Base-by-base conservation (phyloP, 2,797 vertebrate genomes). In the Aratinga solstitialis region DNA sequence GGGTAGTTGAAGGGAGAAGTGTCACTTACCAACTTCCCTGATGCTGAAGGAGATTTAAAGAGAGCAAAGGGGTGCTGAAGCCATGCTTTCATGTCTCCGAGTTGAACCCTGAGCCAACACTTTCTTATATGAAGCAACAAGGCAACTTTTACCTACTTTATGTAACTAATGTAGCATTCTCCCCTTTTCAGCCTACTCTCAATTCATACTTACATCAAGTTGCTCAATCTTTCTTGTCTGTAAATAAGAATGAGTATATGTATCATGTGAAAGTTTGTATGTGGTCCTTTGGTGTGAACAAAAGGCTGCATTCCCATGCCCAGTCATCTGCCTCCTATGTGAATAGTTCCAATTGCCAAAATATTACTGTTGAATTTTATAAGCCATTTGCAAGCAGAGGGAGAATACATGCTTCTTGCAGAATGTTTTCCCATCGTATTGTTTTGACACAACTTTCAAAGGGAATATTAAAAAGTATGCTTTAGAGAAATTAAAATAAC, bases 281-380 rank as follows among this genome's bases (percentile, higher is more conserved):
- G 93, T 58, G 56, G 71, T 18, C 85, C 93, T 97, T 96, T 97
- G 96, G 96, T 90, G 90, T 87, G 96, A 97, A 86, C 86, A 90
- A 96, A 93, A 79, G 36, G 84, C 91, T 96, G 78, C 94, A 94
- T 97, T 97, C 97, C 95, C 96, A 96, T 93, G 90, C 93, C 96
- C 92, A 92, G 91, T 91, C 79, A 97, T 95, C 87, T n/a, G 32
- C 86, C 93, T 95, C 89, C 91, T 96, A 93, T 95, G 90, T 96
- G 97, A 97, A 98, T 96, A 97, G 76, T 84, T 79, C 19, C 85
- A 76, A 94, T 96, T 95, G 90, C 91, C 97, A 97, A 94, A 95
- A 95, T 23, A 78, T 95, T 95, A 75, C 85, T 89, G 78, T 58
- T 96, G 76, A 51, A 51, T 95, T 98, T 97, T 97, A 97, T 95